Conservation (phyloP, 2,113 vertebrate genomes). For the Oncorhynchus mykiss region DNA sequence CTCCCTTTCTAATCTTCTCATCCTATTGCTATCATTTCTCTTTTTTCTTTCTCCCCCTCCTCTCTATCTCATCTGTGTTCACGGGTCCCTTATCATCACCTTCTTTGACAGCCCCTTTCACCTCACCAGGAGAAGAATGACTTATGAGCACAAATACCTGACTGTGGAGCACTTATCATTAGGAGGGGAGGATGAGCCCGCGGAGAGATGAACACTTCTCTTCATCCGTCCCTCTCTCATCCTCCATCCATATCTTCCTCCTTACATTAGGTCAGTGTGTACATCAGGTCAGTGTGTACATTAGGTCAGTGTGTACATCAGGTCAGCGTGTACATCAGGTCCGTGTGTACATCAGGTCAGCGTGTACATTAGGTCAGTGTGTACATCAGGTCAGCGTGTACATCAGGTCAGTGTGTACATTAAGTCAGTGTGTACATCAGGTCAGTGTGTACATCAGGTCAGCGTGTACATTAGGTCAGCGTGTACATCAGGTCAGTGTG, state of each 20-base stretch:
- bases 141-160: constrained; percentile 77
- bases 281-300: constrained; percentile 57
- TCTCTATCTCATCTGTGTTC: constrained; percentile 29
- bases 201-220: background rate
- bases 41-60: background rate
- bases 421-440: too few relatives aligned
- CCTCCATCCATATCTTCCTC: background rate
- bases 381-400: constrained; percentile 65
- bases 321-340: too few relatives aligned
- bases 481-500: too few relatives aligned
- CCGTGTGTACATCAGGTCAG: too few relatives aligned
- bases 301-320: too few relatives aligned
- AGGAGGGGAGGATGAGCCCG: constrained; percentile 56
- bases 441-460: too few relatives aligned
- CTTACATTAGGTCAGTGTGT: constrained; percentile 84
- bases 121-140: constrained; percentile 59
- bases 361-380: constrained; percentile 75
- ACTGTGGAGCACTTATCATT: constrained; percentile 84
- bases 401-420: too few relatives aligned
- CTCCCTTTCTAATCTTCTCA: background rate
- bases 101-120: constrained; percentile 84
- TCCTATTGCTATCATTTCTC: background rate
- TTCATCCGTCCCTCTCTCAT: background rate
- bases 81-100: constrained; percentile 80
- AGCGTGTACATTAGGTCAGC: too few relatives aligned